These are phyloP conservation scores for Sarcophaga subvicina DNA, from an alignment of 2,888 invertebrate genomes.

Conservation along the genomic window DNA sequence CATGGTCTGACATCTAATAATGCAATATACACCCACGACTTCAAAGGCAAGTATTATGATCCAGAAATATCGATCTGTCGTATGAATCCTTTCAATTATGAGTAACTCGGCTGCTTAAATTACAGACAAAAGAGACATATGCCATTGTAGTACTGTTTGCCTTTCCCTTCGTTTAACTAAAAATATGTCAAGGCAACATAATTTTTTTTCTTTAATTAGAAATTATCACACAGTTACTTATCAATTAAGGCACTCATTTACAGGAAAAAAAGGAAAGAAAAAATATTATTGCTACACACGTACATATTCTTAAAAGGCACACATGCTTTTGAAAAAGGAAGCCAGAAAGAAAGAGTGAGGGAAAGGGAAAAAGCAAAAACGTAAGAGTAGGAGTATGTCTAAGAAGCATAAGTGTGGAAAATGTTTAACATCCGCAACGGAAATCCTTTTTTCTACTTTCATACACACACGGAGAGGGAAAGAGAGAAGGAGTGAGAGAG, in stretches of 20 bases:
- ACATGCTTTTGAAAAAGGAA: too few relatives aligned
- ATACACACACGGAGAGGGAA: neutral
- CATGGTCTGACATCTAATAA: too few relatives aligned
- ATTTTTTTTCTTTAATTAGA: neutral
- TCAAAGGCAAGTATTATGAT: too few relatives aligned
- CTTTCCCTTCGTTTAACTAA: too few relatives aligned
- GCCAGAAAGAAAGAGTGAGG: neutral
- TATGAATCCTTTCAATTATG: too few relatives aligned
- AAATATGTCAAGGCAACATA: too few relatives aligned
- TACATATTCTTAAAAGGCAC: slow-evolving; percentile 1
- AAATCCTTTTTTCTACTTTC: slow-evolving; percentile 76
- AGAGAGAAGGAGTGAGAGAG: too few relatives aligned
- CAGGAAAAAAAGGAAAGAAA: neutral
- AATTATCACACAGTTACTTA: slow-evolving; percentile 21
- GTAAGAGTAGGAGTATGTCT: neutral
- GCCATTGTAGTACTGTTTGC: too few relatives aligned
- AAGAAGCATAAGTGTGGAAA: slow-evolving; percentile 74
- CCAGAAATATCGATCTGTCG: too few relatives aligned
- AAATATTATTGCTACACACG: slow-evolving; percentile 21
- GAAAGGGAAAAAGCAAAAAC: neutral
- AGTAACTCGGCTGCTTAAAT: fast-evolving
- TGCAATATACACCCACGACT: too few relatives aligned
- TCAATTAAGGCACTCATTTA: slow-evolving; percentile 41
- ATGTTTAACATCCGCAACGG: slow-evolving; percentile 79
- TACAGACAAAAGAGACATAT: too few relatives aligned